Base-by-base conservation (phyloP, 2,113 vertebrate species). In the Australoheros scitulus region DNA sequence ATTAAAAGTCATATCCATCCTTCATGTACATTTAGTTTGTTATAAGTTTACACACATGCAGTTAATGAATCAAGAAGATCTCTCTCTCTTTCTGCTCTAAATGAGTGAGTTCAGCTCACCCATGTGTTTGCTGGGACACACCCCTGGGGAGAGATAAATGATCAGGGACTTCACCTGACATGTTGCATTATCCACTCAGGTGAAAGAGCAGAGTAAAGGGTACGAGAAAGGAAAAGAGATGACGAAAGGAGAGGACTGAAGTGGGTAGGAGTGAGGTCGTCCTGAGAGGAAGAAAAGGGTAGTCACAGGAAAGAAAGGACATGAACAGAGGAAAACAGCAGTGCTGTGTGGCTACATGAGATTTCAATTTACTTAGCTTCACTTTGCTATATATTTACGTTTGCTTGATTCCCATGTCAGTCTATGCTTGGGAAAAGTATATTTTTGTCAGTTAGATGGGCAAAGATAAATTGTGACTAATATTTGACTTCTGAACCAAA, bases 151-250 rank as follows among this genome's bases (percentile, higher is more conserved):
- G 89, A 89, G 41, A 43, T 61, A 34, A 65, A 87, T 38, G 84
- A 81, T 88, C 36, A 34, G 80, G 78, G 76, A 86, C 68, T 85
- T 88, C 65, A 89, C 59, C 83, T 92, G 92, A 90, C 85, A 87
- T 83, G 83, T 70, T 85, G 83, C 77, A 85, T 92, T 79, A 90
- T 36, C 81, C 58, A 61, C 83, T 90, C 43, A 47, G 61, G 61
- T 76, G 79, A 80, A 90, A 70, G 74, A 76, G 75, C 6, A 13
- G 76, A 57, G 38, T 41, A 65, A 41, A 82, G 32, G 65, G 50
- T 68, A 82, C 1, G 5, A 77, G 57, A 55, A 63, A 68, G 63
- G 55, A 60, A 58, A 47, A 36, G 36, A 38, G 72, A 61, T 59
- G 82, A 38, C 3, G 11, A 38, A 47, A 43, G 55, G 57, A 29